phyloP scores from a whole-genome alignment of 2,888 invertebrate species.

The Leptinotarsa rubiginosa region DNA sequence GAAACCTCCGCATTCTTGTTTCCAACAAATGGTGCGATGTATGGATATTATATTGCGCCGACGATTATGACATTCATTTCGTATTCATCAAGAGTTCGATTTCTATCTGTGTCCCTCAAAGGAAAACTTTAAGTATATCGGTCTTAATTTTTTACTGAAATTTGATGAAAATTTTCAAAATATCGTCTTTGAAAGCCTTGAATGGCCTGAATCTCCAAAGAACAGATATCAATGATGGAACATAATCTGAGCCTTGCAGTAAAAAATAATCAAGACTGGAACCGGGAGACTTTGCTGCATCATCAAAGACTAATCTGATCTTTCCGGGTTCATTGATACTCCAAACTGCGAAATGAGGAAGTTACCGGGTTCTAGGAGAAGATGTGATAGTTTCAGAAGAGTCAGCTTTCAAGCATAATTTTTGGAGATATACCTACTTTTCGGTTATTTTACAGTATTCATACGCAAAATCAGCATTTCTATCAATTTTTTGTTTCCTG shows the following conservation, averaged over 20 bases:
- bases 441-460: neutral
- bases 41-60: conserved; percentile 22
- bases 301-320: conserved; percentile 12
- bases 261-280: conserved; percentile 5
- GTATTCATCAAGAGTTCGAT: neutral
- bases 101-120: neutral
- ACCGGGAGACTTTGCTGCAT: neutral
- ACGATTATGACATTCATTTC: conserved; percentile 21
- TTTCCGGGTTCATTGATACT: conserved; percentile 16
- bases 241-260: conserved; percentile 17
- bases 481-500: conserved; percentile 16
- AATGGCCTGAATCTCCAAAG: conserved; percentile 23
- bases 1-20: conserved; percentile 18
- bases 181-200: conserved; percentile 14
- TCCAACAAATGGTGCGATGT: conserved; percentile 20
- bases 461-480: neutral
- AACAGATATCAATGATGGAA: conserved; percentile 7
- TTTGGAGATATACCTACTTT: neutral
- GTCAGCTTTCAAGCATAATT: neutral
- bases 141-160: neutral
- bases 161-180: conserved; percentile 10
- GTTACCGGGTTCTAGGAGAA: conserved; percentile 8
- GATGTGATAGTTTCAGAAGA: neutral
- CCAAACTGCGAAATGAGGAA: conserved; percentile 20
- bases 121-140: neutral